Evolutionary conservation across 1,140 invertebrate species (phyloP).

Genomic region (Ips typographus): DNA sequence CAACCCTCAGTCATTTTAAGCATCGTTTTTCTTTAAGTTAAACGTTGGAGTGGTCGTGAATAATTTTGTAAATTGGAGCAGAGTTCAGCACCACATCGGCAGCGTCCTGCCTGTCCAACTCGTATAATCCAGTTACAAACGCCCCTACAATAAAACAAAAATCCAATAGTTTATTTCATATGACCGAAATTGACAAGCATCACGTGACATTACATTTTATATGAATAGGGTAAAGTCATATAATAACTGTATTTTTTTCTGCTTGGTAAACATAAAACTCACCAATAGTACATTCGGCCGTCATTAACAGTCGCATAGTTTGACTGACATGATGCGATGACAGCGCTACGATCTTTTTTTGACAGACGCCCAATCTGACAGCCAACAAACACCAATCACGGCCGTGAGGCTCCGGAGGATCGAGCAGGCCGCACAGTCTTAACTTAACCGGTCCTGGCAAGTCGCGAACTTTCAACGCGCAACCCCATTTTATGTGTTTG

Average conservation of each 20-base stretch:
- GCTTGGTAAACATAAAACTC: conserved; percentile 10
- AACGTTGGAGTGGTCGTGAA: conserved; percentile 32
- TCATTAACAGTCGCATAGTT: conserved; percentile 48
- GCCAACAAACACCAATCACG: conserved; percentile 83
- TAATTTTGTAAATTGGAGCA: conserved; percentile 43
- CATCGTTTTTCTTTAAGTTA: no score
- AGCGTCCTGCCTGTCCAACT: conserved; percentile 47
- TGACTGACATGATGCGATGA: conserved; percentile 50
- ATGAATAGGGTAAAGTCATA: no score
- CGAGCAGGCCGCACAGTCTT: conserved; percentile 64
- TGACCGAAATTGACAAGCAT: no score
- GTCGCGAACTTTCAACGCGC: conserved; percentile 48
- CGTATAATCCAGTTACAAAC: conserved; percentile 48
- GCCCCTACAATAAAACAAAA: conserved; percentile 41
- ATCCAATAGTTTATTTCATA: not conserved
- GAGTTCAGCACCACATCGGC: conserved; percentile 47
- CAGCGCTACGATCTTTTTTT: conserved; percentile 51
- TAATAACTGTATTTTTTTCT: not conserved
- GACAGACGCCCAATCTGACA: conserved; percentile 65
- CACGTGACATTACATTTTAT: no score
- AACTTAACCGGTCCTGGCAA: conserved; percentile 56
- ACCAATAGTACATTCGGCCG: conserved; percentile 52
- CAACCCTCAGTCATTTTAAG: no score
- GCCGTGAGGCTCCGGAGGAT: conserved; percentile 77
- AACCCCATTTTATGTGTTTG: conserved; percentile 50